Base-by-base conservation (phyloP, 2,797 vertebrate genomes). In the Atherinosoma microstoma region DNA sequence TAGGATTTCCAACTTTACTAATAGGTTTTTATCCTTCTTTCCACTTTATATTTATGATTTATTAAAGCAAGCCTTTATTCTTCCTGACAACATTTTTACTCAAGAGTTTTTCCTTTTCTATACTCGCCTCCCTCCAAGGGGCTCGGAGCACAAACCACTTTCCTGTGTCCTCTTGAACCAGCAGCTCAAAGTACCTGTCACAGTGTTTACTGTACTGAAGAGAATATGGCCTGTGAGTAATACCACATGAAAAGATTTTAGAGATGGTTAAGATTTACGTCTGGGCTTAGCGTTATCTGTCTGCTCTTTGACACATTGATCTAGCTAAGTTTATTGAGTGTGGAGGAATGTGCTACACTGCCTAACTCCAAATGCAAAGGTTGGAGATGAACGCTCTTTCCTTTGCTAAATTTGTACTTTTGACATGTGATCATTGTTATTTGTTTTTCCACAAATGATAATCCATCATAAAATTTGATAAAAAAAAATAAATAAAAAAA, bases 271-370 rank as follows among this genome's bases (percentile, higher is more conserved):
- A 74, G 90, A 93, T 93, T 94, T 90, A 94, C 92, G 89, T 82
- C 67, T 38, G 47, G 75, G 88, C 90, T 91, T 93, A 91, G 80
- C 16, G 70, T 93, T 92, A 93, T 92, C 90, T 83, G 85, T 85
- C 83, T 80, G 80, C 86, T 90, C 89, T 91, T 90, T 91, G 92
- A 92, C 90, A 86, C 85, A 92, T 93, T 93, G 90, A 93, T 91
- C 76, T 73, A 72, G 61, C 70, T 38, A 68, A 80, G 75, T 94
- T 94, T 94, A 94, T 94, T 92, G 90, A 92, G 89, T 91, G 93
- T 88, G 82, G 87, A 91, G 88, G 92, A 93, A 94, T 92, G 86
- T 70, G 84, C 84, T 71, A 45, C 83, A 76, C 75, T 51, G 83
- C 79, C 68, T 67, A 74, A 83, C 56, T 59, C 87, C 84, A 77